These are phyloP conservation scores for Gopherus evgoodei DNA, from an alignment of 2,113 vertebrate species.

Conservation along the genomic window DNA sequence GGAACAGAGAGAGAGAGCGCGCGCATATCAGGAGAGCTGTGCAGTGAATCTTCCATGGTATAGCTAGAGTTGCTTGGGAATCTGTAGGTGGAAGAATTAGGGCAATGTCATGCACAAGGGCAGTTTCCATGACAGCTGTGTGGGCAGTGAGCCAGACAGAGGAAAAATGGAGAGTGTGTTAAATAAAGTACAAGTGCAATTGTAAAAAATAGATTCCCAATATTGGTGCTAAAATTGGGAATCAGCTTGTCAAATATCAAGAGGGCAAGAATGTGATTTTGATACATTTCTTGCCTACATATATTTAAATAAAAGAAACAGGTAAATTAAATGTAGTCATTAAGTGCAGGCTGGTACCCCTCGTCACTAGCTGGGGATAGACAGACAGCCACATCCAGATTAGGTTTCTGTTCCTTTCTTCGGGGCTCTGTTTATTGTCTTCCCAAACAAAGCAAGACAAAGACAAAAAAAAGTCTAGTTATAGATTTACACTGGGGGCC, in stretches of 20 bases:
- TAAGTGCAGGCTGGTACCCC: background rate
- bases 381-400: background rate
- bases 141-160: slow-evolving; percentile 48
- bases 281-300: background rate
- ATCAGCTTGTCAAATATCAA: background rate
- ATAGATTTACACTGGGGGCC: background rate
- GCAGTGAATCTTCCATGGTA: background rate
- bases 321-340: background rate
- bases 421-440: background rate
- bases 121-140: slow-evolving; percentile 13
- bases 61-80: slow-evolving; percentile 18
- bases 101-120: slow-evolving; percentile 54
- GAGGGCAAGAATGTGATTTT: background rate
- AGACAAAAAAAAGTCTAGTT: background rate
- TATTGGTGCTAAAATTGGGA: background rate
- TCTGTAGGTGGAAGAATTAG: slow-evolving; percentile 55
- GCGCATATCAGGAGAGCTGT: slow-evolving; percentile 15
- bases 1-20: background rate
- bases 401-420: background rate
- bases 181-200: slow-evolving; percentile 34
- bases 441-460: background rate
- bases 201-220: slow-evolving; percentile 18
- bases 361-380: background rate
- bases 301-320: slow-evolving; percentile 3
- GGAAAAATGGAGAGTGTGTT: slow-evolving; percentile 39